Evolutionary conservation across 1,140 invertebrate species (phyloP), one percentile per base, ranked within the genome.

Genomic region (honey bee (Apis mellifera)): DNA sequence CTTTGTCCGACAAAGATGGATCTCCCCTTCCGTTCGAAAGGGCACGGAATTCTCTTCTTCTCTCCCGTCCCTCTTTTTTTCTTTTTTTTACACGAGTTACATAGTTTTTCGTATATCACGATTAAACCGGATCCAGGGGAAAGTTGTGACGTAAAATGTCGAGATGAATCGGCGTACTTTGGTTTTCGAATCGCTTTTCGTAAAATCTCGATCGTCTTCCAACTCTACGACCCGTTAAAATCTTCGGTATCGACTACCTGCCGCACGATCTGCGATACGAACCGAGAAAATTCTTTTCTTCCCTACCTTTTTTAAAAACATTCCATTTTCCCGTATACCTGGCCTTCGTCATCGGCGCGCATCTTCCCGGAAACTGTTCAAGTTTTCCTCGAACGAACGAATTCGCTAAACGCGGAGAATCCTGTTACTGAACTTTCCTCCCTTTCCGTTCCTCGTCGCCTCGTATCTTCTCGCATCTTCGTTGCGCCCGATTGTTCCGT

Each of bases 51-150:
- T 42, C 32, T 42, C 32, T 42, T 42, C 4, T 42, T 42, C 32
- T 42, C 32, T 42, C 5, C 5, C 32, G 3, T 42, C 4, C 2
- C 32, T 42, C 0, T 2, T 42, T 42, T 42, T 42, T 42, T 42
- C 2, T 32, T 32, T 32, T 32, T 42, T 42, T 42, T 42, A 5
- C 4, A 89, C 87, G 84, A 87, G n/a, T n/a, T n/a, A n/a, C n/a
- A 90, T 88, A 80, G 70, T 83, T 15, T 15, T 7, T 52, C 59
- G 70, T 74, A 70, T 42, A 83, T 42, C 32, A 5, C 32, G 87
- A 88, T 88, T 87, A 85, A 85, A 78, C 86, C 32, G 7, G 84
- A 88, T 88, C 84, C 73, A 32, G 42, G 32, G 78, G 75, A 75
- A 82, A 87, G 84, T 87, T 84, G 87, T 87, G n/a, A 84, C 65